phyloP scores from a whole-genome alignment of 2,888 invertebrate genomes.

The Synanthedon tipuliformis region DNA sequence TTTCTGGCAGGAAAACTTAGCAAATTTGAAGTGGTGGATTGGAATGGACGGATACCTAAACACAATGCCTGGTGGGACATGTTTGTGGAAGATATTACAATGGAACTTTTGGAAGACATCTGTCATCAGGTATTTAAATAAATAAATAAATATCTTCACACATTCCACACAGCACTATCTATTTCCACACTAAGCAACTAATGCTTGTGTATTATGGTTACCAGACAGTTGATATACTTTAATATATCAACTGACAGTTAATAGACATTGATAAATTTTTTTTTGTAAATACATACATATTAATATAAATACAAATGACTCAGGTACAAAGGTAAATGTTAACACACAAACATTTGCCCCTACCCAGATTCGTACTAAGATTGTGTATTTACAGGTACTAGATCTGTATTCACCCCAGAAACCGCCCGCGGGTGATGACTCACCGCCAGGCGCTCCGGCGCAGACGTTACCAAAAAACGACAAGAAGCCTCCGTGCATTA shows the following conservation, averaged over 20 bases:
- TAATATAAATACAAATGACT: too few species aligned
- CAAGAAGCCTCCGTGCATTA: constrained; percentile 59
- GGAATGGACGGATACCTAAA: constrained; percentile 82
- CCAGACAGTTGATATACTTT: too few species aligned
- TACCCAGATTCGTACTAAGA: too few species aligned
- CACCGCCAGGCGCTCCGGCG: constrained; percentile 73
- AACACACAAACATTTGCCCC: too few species aligned
- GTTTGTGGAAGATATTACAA: constrained; percentile 94
- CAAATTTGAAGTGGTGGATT: constrained; percentile 94
- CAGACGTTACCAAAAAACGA: constrained; percentile 66
- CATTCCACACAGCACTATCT: too few species aligned
- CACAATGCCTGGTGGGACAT: constrained; percentile 97
- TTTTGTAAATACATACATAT: too few species aligned
- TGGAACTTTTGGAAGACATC: constrained; percentile 95
- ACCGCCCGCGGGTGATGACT: constrained; percentile 72
- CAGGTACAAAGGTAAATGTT: too few species aligned
- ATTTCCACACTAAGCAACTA: too few species aligned
- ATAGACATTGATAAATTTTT: too few species aligned
- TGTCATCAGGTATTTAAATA: constrained; percentile 97
- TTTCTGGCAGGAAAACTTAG: constrained; percentile 96
- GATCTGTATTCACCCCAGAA: constrained; percentile 89
- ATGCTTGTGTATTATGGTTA: too few species aligned
- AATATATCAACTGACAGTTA: too few species aligned
- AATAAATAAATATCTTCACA: too few species aligned
- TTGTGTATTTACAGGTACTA: constrained; percentile 65